phyloP scores from a whole-genome alignment of 2,888 invertebrate species.

The Elegia similella region DNA sequence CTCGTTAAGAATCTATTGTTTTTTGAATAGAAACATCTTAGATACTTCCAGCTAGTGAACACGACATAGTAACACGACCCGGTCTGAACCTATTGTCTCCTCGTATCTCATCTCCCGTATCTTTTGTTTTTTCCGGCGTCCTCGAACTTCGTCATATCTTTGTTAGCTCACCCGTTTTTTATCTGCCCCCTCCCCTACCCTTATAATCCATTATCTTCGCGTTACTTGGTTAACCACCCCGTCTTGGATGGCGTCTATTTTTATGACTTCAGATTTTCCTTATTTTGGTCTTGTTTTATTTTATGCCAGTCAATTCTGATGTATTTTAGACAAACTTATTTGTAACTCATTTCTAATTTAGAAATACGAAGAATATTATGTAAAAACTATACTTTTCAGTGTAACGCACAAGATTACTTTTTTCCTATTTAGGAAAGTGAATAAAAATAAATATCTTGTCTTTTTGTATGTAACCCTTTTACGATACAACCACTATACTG shows the following conservation, averaged over 20 bases:
- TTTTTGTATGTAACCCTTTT: too few species aligned
- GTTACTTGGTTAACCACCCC: slow-evolving; percentile 12
- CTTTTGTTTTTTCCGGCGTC: slow-evolving; percentile 4
- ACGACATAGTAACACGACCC: neutral
- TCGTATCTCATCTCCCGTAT: neutral
- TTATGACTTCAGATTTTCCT: neutral
- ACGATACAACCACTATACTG: too few species aligned
- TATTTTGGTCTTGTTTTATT: neutral
- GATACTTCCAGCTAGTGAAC: neutral
- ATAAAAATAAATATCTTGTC: too few species aligned
- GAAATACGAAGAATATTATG: too few species aligned
- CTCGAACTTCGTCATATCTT: slow-evolving; percentile 1
- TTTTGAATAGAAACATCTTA: too few species aligned
- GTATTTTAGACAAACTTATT: neutral
- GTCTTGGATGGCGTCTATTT: neutral
- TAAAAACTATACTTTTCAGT: too few species aligned
- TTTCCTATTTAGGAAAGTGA: too few species aligned
- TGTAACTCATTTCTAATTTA: neutral
- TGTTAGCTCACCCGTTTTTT: slow-evolving; percentile 13
- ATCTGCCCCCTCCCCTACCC: neutral
- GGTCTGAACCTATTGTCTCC: slow-evolving; percentile 1
- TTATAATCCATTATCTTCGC: slow-evolving; percentile 11
- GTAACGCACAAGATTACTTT: too few species aligned
- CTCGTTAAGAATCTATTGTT: too few species aligned
- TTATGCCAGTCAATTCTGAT: neutral